These are phyloP conservation scores for Alectoris magna DNA, from an alignment of 2,797 vertebrate species.

Conservation along the genomic window DNA sequence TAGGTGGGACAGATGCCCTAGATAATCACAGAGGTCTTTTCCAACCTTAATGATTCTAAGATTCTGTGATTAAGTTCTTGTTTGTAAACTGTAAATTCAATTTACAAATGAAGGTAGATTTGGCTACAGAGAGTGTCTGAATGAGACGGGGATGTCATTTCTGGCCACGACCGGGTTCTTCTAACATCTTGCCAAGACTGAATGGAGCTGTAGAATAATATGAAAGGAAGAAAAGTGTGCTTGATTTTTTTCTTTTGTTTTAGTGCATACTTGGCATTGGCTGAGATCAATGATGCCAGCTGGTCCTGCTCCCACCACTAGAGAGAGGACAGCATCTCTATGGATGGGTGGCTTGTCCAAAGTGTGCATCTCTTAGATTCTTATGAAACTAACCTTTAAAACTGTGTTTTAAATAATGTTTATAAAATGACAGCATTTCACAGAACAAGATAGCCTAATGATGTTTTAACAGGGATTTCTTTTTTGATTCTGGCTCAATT, in stretches of 20 bases:
- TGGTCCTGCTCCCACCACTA: neutral
- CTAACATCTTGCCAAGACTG: neutral
- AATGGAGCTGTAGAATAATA: neutral
- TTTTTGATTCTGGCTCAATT: neutral
- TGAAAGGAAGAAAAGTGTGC: neutral
- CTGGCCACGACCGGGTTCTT: neutral
- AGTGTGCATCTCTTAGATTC: neutral
- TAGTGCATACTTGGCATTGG: neutral
- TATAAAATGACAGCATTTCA: neutral
- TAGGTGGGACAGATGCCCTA: too few relatives aligned
- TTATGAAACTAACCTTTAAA: neutral
- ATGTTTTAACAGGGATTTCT: neutral
- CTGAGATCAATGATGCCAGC: neutral
- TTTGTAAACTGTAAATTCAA: slow-evolving; percentile 10
- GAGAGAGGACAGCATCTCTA: neutral
- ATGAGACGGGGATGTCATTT: neutral
- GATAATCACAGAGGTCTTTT: too few relatives aligned
- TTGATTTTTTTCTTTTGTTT: neutral
- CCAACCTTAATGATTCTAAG: too few relatives aligned
- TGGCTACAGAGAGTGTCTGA: neutral
- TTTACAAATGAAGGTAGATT: neutral
- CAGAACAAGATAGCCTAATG: neutral
- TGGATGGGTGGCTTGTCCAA: neutral
- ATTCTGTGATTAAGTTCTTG: neutral
- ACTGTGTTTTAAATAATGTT: neutral